Evolutionary conservation across 1,140 invertebrate species (phyloP), one percentile per base, ranked within the genome.

Genomic region (Samia ricini): DNA sequence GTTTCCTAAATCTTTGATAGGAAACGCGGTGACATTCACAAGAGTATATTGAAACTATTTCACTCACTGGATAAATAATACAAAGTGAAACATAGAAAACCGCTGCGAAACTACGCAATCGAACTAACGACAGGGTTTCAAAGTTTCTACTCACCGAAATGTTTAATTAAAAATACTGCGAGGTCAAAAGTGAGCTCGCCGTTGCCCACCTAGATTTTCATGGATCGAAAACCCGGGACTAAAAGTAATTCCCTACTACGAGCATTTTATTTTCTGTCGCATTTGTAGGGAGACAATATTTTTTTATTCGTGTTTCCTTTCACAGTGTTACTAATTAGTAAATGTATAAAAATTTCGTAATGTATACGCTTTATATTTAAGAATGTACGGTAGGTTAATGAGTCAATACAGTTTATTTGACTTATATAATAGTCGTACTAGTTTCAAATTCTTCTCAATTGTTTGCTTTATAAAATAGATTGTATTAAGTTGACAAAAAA

Each of bases 101-200:
- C 20, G 51, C 20, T 15, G 23, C 10, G 23, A 52, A 52, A 52
- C 51, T 52, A 52, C 19, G 20, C 51, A 23, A 52, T 21, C 19
- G 33, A 15, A 15, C 33, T 42, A 42, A 42, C 33, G 33, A 42
- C 12, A 42, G 33, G 50, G 50, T 33, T 7, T 3, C 18, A 58
- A 22, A 63, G 33, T 71, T 67, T 61, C 61, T 61, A 71, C 68
- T 58, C 60, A 21, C 56, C 29, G 48, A 64, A 67, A 56, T 64
- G 60, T 56, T 72, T 70, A 73, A 70, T 73, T 73, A 73, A 73
- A 72, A 72, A 69, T 59, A 65, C 64, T 60, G 58, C 49, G 55
- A 15, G 52, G 18, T 26, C 54, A 61, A 60, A 68, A 69, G 36
- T 62, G 55, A 66, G 66, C 66, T 66, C 61, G 60, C 52, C 55